A percentile compares a stretch with the other conserved stretches of the same genome.
phyloP scores from a whole-genome alignment of 2,113 vertebrate species.

The Cryptotis parvus region DNA sequence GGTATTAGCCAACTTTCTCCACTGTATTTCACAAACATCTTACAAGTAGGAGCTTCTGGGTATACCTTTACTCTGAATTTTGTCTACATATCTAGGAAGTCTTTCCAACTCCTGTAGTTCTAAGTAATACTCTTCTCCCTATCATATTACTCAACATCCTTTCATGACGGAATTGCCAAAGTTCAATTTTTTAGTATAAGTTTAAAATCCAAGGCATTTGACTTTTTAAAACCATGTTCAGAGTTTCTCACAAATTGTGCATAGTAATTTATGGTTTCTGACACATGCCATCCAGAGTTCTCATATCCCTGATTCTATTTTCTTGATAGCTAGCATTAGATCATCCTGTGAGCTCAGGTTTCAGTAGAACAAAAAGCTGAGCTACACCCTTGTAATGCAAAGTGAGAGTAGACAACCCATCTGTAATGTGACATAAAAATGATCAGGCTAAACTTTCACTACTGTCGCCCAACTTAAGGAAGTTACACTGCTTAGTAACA shows the following conservation, averaged over 20 bases:
- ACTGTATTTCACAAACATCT: neutral
- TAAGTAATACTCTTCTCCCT: neutral
- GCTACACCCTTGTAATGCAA: neutral
- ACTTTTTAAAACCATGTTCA: slow-evolving; percentile 15
- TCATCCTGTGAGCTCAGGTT: neutral
- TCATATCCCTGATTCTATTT: slow-evolving; percentile 10
- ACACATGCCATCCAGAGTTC: neutral
- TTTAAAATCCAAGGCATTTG: slow-evolving; percentile 26
- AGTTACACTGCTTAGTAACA: neutral
- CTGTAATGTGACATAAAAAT: slow-evolving; percentile 29
- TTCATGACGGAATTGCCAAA: neutral
- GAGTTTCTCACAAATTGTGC: neutral
- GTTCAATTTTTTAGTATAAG: slow-evolving; percentile 35
- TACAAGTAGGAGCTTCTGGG: neutral
- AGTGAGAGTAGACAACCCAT: neutral
- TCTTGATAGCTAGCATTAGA: neutral
- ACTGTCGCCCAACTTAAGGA: neutral
- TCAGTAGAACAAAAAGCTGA: slow-evolving; percentile 46
- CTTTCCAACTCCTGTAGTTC: neutral
- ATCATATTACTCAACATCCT: neutral
- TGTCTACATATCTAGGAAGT: neutral
- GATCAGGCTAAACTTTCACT: neutral
- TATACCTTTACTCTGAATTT: neutral
- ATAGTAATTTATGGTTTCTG: neutral
- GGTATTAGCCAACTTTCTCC: neutral